Evolutionary conservation across 2,113 vertebrate genomes (phyloP), one percentile per base, ranked within the genome.

Genomic region (Rhinoderma darwinii): DNA sequence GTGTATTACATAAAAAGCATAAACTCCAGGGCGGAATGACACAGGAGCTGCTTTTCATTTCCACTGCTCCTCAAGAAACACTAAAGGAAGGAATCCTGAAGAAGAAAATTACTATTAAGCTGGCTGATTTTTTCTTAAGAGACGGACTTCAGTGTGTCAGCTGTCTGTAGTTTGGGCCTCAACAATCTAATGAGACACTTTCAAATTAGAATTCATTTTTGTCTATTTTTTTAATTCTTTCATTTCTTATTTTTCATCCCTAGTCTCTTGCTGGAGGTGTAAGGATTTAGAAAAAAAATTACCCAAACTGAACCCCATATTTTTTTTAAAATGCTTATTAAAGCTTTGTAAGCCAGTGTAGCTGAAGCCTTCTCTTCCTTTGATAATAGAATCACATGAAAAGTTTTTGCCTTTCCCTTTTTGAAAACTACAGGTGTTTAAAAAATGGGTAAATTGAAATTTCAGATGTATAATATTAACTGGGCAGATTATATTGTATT

Each of bases 101-200:
- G 39, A 87, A 22, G 39, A 75, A 61, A 74, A 63, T 68, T 47
- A 30, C 66, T 59, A 61, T 41, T 5, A 63, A 37, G 79, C 66
- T 87, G 78, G n/a, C 86, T 50, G 68, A 82, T 81, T 14, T 35
- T 61, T 75, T 63, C 54, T 61, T 75, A 75, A 82, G 70, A 87
- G 47, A 87, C 54, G 54, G 27, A 75, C 54, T 82, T 43, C 27
- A 44, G 47, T 41, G 51, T 12, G 79, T 59, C 66, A 37, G 47
- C 66, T 47, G 5, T 82, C 74, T 82, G 51, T 61, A 87, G 68
- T 87, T 82, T 59, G 37, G 70, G 86, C 51, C 86, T 82, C 75
- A 47, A 75, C 27, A 86, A 80, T 41, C 32, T 63, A 63, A 22
- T n/a, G 15, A 73, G 54, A 66, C 14, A 50, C n/a, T 82, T 82